Conservation (phyloP, 2,113 vertebrate genomes). For the Synchiropus splendidus region DNA sequence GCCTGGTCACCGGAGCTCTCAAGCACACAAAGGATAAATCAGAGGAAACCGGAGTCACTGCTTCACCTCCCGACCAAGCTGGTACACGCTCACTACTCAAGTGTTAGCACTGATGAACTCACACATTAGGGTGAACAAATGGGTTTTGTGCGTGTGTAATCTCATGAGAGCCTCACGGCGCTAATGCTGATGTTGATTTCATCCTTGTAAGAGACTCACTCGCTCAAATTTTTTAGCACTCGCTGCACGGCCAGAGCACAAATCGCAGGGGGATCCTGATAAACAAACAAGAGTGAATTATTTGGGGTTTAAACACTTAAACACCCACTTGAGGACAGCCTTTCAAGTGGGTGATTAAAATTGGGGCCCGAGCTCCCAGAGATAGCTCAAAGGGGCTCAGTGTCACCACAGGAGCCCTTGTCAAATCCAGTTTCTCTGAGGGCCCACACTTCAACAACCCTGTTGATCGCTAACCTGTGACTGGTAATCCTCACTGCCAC, state of each 20-base stretch:
- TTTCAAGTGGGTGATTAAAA: conserved; percentile 61
- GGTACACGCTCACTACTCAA: background rate
- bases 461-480: background rate
- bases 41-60: too few species aligned
- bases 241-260: conserved; percentile 40
- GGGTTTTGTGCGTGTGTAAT: background rate
- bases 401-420: conserved; percentile 17
- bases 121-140: conserved; percentile 2
- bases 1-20: conserved; percentile 20
- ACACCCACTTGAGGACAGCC: conserved; percentile 53
- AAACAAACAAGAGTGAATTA: conserved; percentile 63
- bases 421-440: conserved; percentile 22
- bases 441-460: background rate
- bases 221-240: conserved; percentile 49
- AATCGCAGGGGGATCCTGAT: conserved; percentile 39
- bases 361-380: conserved; percentile 31
- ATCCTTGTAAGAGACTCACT: conserved; percentile 37
- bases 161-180: conserved; percentile 26
- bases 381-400: conserved; percentile 31
- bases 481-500: background rate
- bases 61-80: too few species aligned
- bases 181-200: conserved; percentile 47
- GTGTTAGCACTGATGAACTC: background rate
- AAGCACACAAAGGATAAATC: conserved; percentile 8
- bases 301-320: conserved; percentile 62